Conservation (phyloP, 2,113 vertebrate species). For the Cebidichthys violaceus region DNA sequence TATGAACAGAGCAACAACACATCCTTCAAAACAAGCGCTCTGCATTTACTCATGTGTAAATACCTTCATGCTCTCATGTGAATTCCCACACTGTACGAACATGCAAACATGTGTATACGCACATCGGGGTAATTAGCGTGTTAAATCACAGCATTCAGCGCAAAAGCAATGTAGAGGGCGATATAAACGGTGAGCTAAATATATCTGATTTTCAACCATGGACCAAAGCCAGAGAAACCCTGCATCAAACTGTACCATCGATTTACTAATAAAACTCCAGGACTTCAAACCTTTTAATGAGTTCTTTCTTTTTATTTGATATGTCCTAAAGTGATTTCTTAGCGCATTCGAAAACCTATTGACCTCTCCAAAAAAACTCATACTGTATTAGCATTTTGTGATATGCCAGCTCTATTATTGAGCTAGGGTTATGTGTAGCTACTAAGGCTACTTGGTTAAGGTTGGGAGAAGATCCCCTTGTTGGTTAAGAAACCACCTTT, state of each 20-base stretch:
- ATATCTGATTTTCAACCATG: background rate
- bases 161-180: background rate
- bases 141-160: constrained; percentile 21
- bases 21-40: constrained; percentile 16
- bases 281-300: constrained; percentile 17
- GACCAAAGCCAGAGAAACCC: background rate
- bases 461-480: background rate
- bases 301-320: constrained; percentile 19
- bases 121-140: constrained; percentile 40
- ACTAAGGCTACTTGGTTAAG: background rate
- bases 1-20: constrained; percentile 17
- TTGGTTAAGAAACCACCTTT: background rate
- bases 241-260: background rate
- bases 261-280: constrained; percentile 21
- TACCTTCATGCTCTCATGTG: constrained; percentile 21
- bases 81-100: constrained; percentile 28
- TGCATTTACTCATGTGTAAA: constrained; percentile 31
- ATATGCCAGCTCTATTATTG: background rate
- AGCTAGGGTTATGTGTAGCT: background rate
- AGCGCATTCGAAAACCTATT: background rate
- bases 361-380: constrained; percentile 6
- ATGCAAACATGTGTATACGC: constrained; percentile 36
- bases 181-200: background rate
- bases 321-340: background rate
- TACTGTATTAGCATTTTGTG: background rate